Percentiles rank a stretch among this genome's conserved stretches.
These are phyloP conservation scores for Noctua janthe DNA, from an alignment of 2,888 invertebrate species.

Conservation along the genomic window DNA sequence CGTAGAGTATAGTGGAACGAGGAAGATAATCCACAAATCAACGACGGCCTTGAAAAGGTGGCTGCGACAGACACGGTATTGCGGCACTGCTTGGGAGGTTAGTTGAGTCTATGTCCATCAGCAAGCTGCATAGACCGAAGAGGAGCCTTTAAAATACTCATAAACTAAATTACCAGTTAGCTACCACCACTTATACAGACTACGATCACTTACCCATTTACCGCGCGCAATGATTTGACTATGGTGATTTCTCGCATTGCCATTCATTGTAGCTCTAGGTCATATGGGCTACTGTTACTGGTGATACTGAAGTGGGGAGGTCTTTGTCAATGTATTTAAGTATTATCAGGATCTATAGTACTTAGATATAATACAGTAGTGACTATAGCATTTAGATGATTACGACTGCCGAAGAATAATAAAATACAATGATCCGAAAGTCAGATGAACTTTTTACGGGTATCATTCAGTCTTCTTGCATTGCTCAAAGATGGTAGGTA, in stretches of 20 bases:
- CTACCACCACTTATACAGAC: slow-evolving; percentile 9
- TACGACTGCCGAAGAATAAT: no score
- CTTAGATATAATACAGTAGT: background rate
- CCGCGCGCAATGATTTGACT: background rate
- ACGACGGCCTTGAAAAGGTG: background rate
- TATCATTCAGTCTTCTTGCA: background rate
- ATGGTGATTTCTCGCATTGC: background rate
- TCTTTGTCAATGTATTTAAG: background rate
- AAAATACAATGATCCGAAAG: background rate
- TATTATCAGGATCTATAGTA: background rate
- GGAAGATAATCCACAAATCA: background rate
- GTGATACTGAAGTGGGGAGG: background rate
- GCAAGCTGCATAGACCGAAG: background rate
- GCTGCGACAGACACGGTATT: background rate
- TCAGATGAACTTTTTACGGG: background rate
- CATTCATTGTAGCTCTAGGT: slow-evolving; percentile 27
- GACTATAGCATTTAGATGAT: background rate
- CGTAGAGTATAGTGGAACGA: background rate
- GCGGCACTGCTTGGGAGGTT: background rate
- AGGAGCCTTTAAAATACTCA: no score
- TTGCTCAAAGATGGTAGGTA: background rate
- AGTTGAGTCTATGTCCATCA: background rate
- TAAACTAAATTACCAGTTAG: background rate
- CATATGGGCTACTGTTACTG: background rate
- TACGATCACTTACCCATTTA: slow-evolving; percentile 28